Base-by-base conservation (phyloP, 2,113 vertebrate genomes). In the Illadopsis cleaveri region DNA sequence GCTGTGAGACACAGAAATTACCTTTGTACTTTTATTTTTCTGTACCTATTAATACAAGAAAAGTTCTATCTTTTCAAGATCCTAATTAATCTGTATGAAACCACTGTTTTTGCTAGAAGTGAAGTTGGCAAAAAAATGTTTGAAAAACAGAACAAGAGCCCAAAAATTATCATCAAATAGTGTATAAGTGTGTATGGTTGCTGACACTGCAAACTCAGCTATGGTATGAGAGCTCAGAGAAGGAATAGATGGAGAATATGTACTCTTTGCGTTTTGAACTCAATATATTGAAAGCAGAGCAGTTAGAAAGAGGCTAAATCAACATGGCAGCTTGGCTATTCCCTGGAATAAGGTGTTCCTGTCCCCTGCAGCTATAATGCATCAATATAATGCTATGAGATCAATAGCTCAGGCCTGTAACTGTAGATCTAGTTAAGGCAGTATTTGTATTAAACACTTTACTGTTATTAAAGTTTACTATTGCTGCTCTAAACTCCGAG, bases 371-470 rank as follows among this genome's bases (percentile, higher is more conserved):
- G 84, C 68, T 89, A 53, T 54, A 81, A 89, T 86, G 18, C 72
- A 64, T 94, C 88, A 79, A 76, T 65, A 76, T 60, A 92, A 92
- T 80, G 66, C n/a, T 53, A 5, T 17, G 66, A 27, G 51, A 96
- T 91, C 90, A 79, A 96, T 93, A 91, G 57, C 92, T 73, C 79
- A 50, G 53, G 57, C 66, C 82, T 79, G 57, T 60, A 91, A 90
- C 90, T 91, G 37, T 60, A 80, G 75, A 64, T 80, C 75, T 82
- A 92, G 66, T 90, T 90, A 93, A 90, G 85, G 66, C 1, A 5
- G 71, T 85, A 76, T 72, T 93, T 88, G 75, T 82, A 91, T 90
- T 90, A 94, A 96, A 60, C 70, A 51, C 53, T 91, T 91, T 24
- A 68, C 33, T 90, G 7, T 85, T 91, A 95, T 88, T 72, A 61